These are phyloP conservation scores for Phaetusa simplex DNA, from an alignment of 2,113 vertebrate species.

Conservation along the genomic window DNA sequence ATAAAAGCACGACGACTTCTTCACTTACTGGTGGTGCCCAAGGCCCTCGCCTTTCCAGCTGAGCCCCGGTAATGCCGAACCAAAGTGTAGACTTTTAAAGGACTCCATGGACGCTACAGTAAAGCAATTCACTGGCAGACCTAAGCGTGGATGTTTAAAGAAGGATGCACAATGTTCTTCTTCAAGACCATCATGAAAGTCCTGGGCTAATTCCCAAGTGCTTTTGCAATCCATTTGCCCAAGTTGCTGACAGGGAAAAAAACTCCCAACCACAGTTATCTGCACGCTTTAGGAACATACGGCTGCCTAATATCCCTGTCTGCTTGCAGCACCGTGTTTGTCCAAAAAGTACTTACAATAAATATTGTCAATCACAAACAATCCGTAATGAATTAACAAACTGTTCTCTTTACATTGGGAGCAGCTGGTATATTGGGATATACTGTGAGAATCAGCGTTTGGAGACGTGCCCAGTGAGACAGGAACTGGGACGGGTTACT, in stretches of 20 bases:
- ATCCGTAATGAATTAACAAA: neutral
- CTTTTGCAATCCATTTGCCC: neutral
- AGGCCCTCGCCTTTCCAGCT: neutral
- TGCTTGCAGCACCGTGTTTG: neutral
- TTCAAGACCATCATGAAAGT: neutral
- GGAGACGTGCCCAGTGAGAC: neutral
- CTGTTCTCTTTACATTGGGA: neutral
- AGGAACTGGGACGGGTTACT: neutral
- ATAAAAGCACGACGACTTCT: fast-evolving
- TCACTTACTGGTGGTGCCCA: neutral
- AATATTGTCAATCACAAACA: neutral
- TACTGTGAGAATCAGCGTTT: neutral
- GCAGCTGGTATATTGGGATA: neutral
- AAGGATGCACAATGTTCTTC: neutral
- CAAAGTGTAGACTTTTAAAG: neutral
- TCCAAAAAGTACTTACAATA: neutral
- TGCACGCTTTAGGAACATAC: neutral
- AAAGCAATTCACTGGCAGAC: neutral
- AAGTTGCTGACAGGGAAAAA: neutral
- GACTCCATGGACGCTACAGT: neutral
- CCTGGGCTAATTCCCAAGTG: neutral
- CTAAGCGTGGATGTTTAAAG: neutral
- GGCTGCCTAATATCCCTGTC: neutral
- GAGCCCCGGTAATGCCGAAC: neutral
- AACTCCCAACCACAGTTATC: neutral